Evolutionary conservation across 1,140 invertebrate species (phyloP).

Genomic region (Lepeophtheirus salmonis): DNA sequence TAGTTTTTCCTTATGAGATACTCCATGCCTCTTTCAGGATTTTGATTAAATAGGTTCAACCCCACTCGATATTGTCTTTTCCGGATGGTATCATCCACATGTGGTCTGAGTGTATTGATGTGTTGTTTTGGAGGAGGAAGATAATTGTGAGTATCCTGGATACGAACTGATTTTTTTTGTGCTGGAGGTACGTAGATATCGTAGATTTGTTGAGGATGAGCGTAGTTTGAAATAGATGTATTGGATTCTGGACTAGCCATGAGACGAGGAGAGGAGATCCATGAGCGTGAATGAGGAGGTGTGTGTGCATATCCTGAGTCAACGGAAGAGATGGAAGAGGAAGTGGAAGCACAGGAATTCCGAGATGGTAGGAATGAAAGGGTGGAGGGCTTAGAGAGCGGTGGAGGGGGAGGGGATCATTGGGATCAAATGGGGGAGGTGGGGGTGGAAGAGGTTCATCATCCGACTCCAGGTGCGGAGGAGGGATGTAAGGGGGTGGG

Average conservation of each 20-base stretch:
- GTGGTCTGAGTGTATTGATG: no score
- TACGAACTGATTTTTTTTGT: background rate
- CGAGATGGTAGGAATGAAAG: background rate
- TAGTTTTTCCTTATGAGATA: constrained; percentile 86
- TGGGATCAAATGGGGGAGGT: background rate
- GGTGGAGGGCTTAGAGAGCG: background rate
- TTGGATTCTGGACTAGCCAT: background rate
- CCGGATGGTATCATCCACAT: constrained; percentile 23
- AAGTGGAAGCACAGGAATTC: background rate
- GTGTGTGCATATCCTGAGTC: background rate
- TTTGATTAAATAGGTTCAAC: constrained; percentile 96
- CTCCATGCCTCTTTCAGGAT: constrained; percentile 83
- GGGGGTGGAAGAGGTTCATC: background rate
- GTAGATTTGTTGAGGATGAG: background rate
- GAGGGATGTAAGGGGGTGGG: no score
- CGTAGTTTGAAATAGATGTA: background rate
- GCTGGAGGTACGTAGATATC: background rate
- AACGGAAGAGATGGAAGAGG: background rate
- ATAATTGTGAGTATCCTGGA: background rate
- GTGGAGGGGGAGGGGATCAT: background rate
- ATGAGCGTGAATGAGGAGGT: no score
- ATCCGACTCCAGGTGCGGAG: no score
- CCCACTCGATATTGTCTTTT: constrained; percentile 86
- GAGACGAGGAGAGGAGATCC: background rate
- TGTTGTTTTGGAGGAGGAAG: background rate